Evolutionary conservation across 2,797 vertebrate species (phyloP).

Genomic region (Dipus sagitta): DNA sequence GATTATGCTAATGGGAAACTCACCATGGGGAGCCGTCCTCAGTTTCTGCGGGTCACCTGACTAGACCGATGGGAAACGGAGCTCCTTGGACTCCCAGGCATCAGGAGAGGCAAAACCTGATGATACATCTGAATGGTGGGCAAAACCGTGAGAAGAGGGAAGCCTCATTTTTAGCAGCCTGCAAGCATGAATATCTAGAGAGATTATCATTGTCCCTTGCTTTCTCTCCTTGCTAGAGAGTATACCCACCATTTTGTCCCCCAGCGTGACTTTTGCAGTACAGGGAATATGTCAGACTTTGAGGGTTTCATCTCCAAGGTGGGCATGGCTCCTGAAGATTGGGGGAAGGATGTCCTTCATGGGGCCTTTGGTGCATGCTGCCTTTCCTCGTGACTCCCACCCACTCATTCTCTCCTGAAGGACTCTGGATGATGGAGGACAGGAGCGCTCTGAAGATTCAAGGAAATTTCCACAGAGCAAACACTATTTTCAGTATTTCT

Average conservation of each 20-base stretch:
- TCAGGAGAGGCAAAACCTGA: not conserved
- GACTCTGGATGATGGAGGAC: constrained; percentile 33
- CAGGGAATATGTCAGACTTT: not conserved
- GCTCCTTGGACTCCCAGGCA: not conserved
- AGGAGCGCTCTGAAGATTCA: constrained; percentile 63
- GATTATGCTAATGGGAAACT: not conserved
- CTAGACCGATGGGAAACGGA: not conserved
- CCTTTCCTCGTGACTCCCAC: constrained; percentile 28
- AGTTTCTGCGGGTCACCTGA: not conserved
- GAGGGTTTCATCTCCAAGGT: not conserved
- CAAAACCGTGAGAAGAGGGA: not conserved
- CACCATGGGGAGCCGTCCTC: not conserved
- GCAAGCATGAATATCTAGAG: not conserved
- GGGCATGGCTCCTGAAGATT: not conserved
- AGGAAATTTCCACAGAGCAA: constrained; percentile 73
- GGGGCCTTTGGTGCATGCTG: constrained; percentile 39
- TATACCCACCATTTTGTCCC: not conserved
- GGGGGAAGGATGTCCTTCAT: constrained; percentile 45
- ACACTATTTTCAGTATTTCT: constrained; percentile 74
- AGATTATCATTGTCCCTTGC: not conserved
- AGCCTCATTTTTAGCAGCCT: constrained; percentile 5
- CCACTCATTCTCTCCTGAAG: constrained; percentile 12
- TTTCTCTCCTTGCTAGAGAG: not conserved
- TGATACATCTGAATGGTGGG: not conserved
- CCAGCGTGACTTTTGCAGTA: not conserved